Evolutionary conservation across 2,113 vertebrate species (phyloP), one percentile per base, ranked within the genome.

Genomic region (Mirza zaza): DNA sequence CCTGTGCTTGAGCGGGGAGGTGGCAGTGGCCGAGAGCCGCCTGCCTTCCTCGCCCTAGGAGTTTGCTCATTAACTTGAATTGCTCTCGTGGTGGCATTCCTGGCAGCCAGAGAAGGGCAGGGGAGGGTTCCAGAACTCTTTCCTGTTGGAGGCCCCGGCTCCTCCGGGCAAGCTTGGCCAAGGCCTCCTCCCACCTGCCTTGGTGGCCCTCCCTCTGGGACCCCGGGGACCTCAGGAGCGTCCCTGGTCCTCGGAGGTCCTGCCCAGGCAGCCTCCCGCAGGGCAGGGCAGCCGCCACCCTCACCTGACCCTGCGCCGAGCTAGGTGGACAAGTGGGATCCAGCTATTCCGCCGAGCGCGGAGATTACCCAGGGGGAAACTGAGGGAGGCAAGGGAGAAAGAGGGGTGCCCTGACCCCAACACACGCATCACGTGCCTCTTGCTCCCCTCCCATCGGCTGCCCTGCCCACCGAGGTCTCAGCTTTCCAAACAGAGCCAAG

Each of bases 41-140:
- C 81, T 73, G 68, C 90, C 90, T 83, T 32, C 82, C 85, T 89
- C 0, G 57, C 83, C 86, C 21, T 83, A 95, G 45, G 79, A 93
- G 79, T 92, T 92, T 81, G 96, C 94, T 91, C 79, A 77, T 83
- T 83, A 91, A 96, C 95, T 91, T 5, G 20, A 84, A 76, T 57
- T 25, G 42, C 94, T 63, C 82, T 87, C 4, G 0, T 8, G 39
- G 48, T 13, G 81, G 70, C 59, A 34, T 70, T 96, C 50, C 91
- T 83, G 75, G 88, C 36, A 89, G 93, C 1, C 39, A 50, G 6
- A 32, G 63, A 87, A 55, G 61, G 52, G 36, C 27, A 50, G 42
- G 29, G 36, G 12, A 8, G 36, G 25, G 83, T 89, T 92, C 83
- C 57, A 21, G 92, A 77, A 39, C 55, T 4, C 70, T 85, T 86